These are phyloP conservation scores for Saxicola maurus DNA, from an alignment of 2,797 vertebrate species.

Conservation along the genomic window DNA sequence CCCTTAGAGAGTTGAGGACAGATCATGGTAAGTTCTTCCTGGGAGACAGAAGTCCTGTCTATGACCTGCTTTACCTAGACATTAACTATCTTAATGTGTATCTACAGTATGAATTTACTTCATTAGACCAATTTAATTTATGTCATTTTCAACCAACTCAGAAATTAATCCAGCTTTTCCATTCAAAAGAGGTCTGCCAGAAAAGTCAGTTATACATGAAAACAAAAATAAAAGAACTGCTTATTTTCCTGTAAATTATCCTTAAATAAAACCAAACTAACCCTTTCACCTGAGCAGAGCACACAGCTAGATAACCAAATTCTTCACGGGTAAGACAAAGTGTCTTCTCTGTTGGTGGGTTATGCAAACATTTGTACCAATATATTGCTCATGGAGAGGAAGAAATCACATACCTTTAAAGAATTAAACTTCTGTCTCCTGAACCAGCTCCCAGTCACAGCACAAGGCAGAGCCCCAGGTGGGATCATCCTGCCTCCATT, in stretches of 20 bases:
- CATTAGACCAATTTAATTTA: background rate
- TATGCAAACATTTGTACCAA: background rate
- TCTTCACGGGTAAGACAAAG: background rate
- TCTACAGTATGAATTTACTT: background rate
- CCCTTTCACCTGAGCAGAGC: background rate
- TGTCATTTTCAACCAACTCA: background rate
- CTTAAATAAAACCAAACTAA: background rate
- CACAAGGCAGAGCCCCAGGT: background rate
- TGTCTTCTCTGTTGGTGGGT: background rate
- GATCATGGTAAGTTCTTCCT: background rate
- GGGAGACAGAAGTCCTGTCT: background rate
- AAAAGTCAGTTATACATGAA: background rate
- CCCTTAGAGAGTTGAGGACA: background rate
- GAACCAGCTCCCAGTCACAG: background rate
- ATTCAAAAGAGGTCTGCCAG: background rate
- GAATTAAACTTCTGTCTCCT: background rate
- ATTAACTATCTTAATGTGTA: background rate
- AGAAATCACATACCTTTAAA: background rate
- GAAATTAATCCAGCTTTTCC: background rate
- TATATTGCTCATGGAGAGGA: rapidly evolving
- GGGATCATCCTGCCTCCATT: background rate
- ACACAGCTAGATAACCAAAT: background rate
- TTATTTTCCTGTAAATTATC: background rate
- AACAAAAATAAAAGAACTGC: background rate
- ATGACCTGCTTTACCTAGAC: background rate